phyloP scores from a whole-genome alignment of 2,113 vertebrate genomes.

The Petrocephalus microphthalmus region DNA sequence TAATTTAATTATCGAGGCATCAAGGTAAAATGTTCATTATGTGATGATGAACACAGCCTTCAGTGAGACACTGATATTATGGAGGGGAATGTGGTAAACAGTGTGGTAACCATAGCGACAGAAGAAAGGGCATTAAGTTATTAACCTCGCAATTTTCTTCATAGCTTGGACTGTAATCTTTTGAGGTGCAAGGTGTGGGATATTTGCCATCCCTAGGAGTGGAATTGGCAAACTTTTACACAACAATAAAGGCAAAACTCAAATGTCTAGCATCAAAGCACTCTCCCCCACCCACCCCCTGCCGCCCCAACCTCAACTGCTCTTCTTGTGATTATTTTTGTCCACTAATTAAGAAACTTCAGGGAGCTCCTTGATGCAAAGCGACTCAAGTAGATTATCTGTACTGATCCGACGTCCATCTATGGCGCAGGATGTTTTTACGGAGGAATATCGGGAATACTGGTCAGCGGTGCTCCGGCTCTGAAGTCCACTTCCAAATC shows the following conservation, averaged over 20 bases:
- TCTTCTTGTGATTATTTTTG: background rate
- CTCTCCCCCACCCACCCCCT: background rate
- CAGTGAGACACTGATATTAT: slow-evolving; percentile 13
- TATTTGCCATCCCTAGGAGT: background rate
- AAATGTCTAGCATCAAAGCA: background rate
- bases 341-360: slow-evolving; percentile 1
- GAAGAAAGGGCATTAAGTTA: slow-evolving; percentile 16
- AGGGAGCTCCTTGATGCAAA: background rate
- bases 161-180: background rate
- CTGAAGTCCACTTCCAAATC: background rate
- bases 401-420: background rate
- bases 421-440: background rate
- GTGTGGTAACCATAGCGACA: slow-evolving; percentile 15
- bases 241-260: background rate
- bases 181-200: background rate
- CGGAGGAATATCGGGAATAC: background rate
- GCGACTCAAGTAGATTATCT: background rate
- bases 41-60: background rate
- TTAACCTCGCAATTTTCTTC: slow-evolving; percentile 16
- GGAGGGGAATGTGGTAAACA: slow-evolving; percentile 4
- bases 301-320: background rate
- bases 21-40: slow-evolving; percentile 18
- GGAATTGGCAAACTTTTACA: slow-evolving; percentile 12
- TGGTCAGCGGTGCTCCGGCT: background rate
- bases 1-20: slow-evolving; percentile 30